Base-by-base conservation (phyloP, 2,888 invertebrate genomes). In the Epicampocera succincta region DNA sequence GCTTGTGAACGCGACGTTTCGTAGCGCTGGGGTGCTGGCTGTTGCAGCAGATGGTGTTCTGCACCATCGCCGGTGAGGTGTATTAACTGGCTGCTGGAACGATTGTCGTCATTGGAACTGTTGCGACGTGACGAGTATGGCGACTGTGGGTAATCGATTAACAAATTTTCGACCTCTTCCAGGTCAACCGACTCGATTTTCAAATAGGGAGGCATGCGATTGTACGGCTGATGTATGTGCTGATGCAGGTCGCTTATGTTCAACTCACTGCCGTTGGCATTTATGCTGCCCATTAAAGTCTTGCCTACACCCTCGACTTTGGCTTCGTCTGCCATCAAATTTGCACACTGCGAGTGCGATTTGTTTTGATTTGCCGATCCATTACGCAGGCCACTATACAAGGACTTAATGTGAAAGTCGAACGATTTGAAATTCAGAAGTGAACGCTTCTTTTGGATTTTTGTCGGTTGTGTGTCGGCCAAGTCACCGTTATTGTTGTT, bases 341-440 rank as follows among this genome's bases (percentile, higher is more conserved):
- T 74, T 48, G 82, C 82, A 8, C 86, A 85, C 42, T 85, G 86
- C n/a, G 84, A 85, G 25, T 84, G 85, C 5, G 84, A 76, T 58
- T 83, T 83, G 42, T 84, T 85, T 33, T 83, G 78, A 48, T 71
- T 66, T 11, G 78, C 74, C 66, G 84, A 84, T 44, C 86, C 86
- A 54, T 85, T 87, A 3, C 89, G 88, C 44, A 90, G 78, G 4
- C 90, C 90, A n/a, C 88, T 87, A 84, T 91, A 91, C 17, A 91
- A 79, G 0, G 90, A 90, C 82, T 91, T 91, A 46, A 91, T 86
- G 80, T 91, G 90, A 79, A 91, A 91, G 84, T 91, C 91, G 42
- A 91, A 88, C 4, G 91, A 91, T 84, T 89, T 88, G 81, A 91
- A 91, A 72, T 89, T 91, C 72, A 91, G 88, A 83, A 91, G 80